Evolutionary conservation across 1,140 invertebrate genomes (phyloP), one percentile per base, ranked within the genome.

Genomic region (Harpegnathos saltator): DNA sequence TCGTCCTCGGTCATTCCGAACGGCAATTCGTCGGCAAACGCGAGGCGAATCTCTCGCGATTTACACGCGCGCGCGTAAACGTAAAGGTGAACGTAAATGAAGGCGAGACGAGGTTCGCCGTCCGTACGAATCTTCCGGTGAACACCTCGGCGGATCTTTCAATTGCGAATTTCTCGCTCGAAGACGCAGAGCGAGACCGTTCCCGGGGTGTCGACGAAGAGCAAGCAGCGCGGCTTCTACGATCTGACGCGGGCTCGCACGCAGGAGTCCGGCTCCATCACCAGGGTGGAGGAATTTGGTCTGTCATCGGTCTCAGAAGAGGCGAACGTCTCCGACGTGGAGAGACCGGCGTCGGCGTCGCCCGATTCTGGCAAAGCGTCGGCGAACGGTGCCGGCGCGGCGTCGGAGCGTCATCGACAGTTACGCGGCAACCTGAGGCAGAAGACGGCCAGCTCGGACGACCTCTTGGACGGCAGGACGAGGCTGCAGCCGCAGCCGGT

Each of bases 201-300:
- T 38, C 17, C 44, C 19, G 15, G 14, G 44, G 33, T 24, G 19
- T 26, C 75, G 0, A 24, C 72, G 0, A 74, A 68, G 11, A 19
- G 54, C 3, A 83, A 82, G 74, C 82, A 82, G 7, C 69, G 69
- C 15, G 92, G 90, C n/a, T 94, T 91, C 11, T 94, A 94, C 82
- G 93, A 94, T 69, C 58, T 93, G 38, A 89, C 89, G 11, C 91
- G 88, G 12, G 92, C 92, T 1, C 86, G 80, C 1, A 77, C 77
- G 0, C 73, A 80, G 7, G 78, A 90, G 9, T 11, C 89, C 1
- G 92, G 91, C 0, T 90, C 87, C 22, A 78, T 93, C 52, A 89
- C 91, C 1, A 85, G 86, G 48, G 90, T 92, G 38, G 92, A 93
- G 19, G 92, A 94, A 17, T 91, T 91, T 66, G 92, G 91, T 0